These are phyloP conservation scores for Plemyria rubiginata DNA, from an alignment of 2,888 invertebrate genomes.

Conservation along the genomic window DNA sequence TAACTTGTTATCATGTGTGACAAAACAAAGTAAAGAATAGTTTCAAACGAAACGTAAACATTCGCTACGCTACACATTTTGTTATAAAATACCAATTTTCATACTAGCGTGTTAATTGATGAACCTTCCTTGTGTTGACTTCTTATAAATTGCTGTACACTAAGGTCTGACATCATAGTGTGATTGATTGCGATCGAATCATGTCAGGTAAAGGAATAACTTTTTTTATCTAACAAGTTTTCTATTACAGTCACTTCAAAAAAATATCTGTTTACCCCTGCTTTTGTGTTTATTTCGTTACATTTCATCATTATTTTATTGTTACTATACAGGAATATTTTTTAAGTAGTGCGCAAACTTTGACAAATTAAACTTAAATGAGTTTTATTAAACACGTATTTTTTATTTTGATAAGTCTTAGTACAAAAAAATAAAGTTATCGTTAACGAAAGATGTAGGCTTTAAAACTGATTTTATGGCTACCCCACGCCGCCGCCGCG, in stretches of 20 bases:
- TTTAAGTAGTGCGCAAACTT: no score
- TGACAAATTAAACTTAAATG: no score
- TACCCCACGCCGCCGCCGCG: no score
- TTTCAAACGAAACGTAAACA: background rate
- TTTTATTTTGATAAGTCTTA: no score
- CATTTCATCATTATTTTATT: no score
- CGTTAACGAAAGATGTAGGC: no score
- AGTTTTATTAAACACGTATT: no score
- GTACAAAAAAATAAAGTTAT: no score
- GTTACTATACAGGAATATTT: no score
- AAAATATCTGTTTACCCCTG: background rate
- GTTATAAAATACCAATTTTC: conserved; percentile 7
- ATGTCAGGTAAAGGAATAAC: conserved; percentile 40
- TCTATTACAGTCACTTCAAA: background rate
- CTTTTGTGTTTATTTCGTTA: background rate
- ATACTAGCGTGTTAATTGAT: conserved; percentile 26
- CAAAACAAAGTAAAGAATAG: conserved; percentile 7
- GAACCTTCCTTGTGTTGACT: conserved; percentile 30
- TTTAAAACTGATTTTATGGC: no score
- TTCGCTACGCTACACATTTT: background rate
- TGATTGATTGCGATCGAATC: conserved; percentile 30
- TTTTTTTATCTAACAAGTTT: conserved; percentile 9
- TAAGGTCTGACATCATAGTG: conserved; percentile 30
- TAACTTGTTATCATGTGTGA: background rate
- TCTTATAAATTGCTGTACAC: conserved; percentile 28